Evolutionary conservation across 2,113 vertebrate genomes (phyloP).

Genomic region (Brachypodius melanocephalos): DNA sequence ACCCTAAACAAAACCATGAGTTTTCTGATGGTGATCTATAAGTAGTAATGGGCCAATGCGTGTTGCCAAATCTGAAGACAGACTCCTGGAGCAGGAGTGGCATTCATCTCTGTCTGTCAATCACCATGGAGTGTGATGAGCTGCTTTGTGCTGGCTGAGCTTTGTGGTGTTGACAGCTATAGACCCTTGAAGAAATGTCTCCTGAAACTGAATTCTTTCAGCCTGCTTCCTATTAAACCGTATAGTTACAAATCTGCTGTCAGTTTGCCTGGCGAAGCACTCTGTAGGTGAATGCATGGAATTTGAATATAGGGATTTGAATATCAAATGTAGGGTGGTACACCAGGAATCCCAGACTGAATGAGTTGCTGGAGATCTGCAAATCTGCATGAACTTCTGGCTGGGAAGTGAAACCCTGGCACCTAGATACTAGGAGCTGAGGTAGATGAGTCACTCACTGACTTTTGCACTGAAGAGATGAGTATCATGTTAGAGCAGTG

Average conservation of each 20-base stretch:
- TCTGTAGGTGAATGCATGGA: not conserved
- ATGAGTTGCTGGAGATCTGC: not conserved
- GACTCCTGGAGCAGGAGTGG: not conserved
- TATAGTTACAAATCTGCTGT: not conserved
- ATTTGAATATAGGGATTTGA: conserved; percentile 36
- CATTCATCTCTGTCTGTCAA: not conserved
- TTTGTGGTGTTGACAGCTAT: not conserved
- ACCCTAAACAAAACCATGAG: accelerated
- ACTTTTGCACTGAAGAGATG: not conserved
- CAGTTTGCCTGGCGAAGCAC: not conserved
- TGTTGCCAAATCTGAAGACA: not conserved
- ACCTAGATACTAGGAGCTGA: not conserved
- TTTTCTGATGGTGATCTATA: not conserved
- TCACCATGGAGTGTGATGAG: not conserved
- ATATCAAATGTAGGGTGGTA: conserved; percentile 29
- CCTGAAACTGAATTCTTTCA: not conserved
- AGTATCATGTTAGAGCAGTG: not conserved
- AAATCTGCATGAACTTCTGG: not conserved
- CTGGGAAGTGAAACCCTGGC: conserved; percentile 9
- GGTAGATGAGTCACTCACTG: conserved; percentile 16
- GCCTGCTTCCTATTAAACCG: not conserved
- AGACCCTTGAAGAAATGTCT: conserved; percentile 4
- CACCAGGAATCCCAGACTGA: not conserved
- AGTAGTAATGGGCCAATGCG: not conserved
- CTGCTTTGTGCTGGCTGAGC: conserved; percentile 14